Conservation (phyloP, 2,888 invertebrate species). For the Cosmia pyralina region DNA sequence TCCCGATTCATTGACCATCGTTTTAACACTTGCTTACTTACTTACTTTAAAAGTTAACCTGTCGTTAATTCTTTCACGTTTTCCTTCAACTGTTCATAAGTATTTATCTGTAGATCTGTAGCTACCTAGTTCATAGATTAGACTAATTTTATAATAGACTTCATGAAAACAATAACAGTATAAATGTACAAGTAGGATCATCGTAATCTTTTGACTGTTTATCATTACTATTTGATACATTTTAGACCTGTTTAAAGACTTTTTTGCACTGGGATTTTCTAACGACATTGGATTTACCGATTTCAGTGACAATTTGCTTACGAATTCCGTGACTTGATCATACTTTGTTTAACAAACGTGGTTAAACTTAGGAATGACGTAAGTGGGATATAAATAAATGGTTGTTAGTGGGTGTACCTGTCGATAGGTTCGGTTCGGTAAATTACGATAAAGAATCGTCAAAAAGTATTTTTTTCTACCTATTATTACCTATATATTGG, state of each 20-base stretch:
- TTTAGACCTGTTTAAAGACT: not conserved
- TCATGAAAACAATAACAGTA: constrained; percentile 8
- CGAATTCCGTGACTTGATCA: constrained; percentile 44
- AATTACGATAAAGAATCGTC: constrained; percentile 8
- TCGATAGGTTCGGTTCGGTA: constrained; percentile 2
- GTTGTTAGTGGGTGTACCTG: not conserved
- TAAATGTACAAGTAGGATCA: not conserved
- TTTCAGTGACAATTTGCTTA: constrained; percentile 36
- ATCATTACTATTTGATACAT: constrained; percentile 5
- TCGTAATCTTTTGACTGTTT: not conserved
- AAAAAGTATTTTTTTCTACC: not conserved
- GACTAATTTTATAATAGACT: not conserved
- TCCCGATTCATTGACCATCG: constrained; percentile 29
- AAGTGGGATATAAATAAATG: constrained; percentile 39
- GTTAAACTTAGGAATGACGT: constrained; percentile 37
- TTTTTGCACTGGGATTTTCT: constrained; percentile 22
- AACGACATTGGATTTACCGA: constrained; percentile 38
- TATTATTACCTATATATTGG: too few species aligned
- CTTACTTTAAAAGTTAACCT: not conserved
- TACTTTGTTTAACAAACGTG: constrained; percentile 25
- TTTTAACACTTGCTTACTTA: constrained; percentile 17
- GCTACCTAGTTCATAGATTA: not conserved
- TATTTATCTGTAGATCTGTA: not conserved
- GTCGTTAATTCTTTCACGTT: not conserved
- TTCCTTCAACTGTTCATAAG: not conserved